These are phyloP conservation scores for Eucidaris tribuloides DNA, from an alignment of 35 echinoderm and acorn worm species.

Conservation along the genomic window DNA sequence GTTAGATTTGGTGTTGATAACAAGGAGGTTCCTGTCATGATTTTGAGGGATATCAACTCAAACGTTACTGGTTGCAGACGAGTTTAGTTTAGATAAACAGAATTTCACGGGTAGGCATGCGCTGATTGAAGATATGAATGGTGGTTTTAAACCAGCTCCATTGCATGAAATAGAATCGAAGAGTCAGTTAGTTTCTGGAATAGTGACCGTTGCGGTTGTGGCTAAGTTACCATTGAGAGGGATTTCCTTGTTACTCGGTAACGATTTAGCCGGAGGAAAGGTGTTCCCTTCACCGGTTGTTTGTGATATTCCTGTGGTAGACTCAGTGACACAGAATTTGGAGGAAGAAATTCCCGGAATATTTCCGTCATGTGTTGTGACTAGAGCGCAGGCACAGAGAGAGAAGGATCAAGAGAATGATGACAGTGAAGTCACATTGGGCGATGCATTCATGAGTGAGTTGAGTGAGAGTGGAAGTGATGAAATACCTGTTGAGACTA, in stretches of 20 bases:
- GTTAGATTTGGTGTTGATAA: neutral
- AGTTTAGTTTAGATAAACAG: neutral
- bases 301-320: too few species aligned
- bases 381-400: neutral
- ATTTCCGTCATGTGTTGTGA: neutral
- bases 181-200: neutral
- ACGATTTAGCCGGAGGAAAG: too few species aligned
- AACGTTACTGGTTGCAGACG: neutral
- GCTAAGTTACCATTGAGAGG: neutral
- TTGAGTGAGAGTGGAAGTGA: too few species aligned
- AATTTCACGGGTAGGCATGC: neutral
- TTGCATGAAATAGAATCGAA: neutral
- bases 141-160: neutral
- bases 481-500: too few species aligned
- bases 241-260: too few species aligned
- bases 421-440: too few species aligned
- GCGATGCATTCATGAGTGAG: too few species aligned
- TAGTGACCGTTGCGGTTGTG: too few species aligned
- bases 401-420: neutral
- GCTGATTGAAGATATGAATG: too few species aligned
- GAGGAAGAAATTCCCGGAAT: neutral
- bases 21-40: neutral
- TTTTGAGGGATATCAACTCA: neutral
- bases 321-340: neutral
- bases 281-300: too few species aligned